Evolutionary conservation across 2,113 vertebrate species (phyloP).

Genomic region (Pongo abelii): DNA sequence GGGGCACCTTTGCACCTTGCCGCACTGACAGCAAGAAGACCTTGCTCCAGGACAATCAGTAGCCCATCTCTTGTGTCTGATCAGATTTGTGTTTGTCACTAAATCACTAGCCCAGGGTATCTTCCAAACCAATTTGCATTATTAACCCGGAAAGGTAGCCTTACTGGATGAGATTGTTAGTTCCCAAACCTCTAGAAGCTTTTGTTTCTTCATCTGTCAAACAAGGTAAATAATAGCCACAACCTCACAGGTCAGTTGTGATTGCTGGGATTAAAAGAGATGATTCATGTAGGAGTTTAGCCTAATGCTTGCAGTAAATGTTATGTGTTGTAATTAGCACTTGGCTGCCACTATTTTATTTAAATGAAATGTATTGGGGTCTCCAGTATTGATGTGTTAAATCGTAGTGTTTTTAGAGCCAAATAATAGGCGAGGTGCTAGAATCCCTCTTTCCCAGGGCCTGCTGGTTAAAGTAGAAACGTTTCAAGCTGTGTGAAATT

Average conservation of each 20-base stretch:
- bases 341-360: not conserved
- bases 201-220: not conserved
- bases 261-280: constrained; percentile 13
- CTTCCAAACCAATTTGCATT: not conserved
- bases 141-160: not conserved
- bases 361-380: not conserved
- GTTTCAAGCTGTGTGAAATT: not conserved
- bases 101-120: not conserved
- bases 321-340: not conserved
- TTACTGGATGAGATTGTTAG: not conserved
- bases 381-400: not conserved
- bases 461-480: not conserved
- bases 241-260: not conserved
- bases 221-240: not conserved
- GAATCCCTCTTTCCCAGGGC: not conserved
- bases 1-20: not conserved
- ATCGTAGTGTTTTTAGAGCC: not conserved
- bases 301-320: not conserved
- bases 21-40: not conserved
- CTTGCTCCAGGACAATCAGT: not conserved
- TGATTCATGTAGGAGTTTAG: not conserved
- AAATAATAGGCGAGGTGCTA: not conserved
- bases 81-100: not conserved
- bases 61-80: not conserved
- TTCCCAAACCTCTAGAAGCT: not conserved